Conservation (phyloP, 2,888 invertebrate genomes). For the Euplagia quadripunctaria region DNA sequence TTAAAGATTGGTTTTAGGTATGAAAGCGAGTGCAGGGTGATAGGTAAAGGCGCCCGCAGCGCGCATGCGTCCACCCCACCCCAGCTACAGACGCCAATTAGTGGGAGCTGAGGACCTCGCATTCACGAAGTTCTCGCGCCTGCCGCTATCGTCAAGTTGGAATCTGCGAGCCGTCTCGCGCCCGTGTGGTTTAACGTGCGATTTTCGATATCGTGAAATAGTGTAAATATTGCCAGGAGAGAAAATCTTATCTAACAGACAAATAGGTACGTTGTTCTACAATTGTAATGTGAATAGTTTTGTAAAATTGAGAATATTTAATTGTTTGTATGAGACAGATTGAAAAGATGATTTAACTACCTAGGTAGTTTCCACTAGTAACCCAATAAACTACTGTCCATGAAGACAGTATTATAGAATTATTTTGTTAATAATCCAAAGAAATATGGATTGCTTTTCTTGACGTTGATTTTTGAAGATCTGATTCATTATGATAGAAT, state of each 20-base stretch:
- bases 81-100: constrained; percentile 33
- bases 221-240: not conserved
- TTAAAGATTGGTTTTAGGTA: constrained; percentile 26
- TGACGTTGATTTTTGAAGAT: not conserved
- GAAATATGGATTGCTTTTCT: not conserved
- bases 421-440: not conserved
- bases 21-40: constrained; percentile 23
- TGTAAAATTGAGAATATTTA: too few species aligned
- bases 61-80: constrained; percentile 26
- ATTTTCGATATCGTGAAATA: not conserved
- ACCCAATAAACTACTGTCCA: not conserved
- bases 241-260: too few species aligned
- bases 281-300: not conserved
- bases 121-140: constrained; percentile 22
- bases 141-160: constrained; percentile 5
- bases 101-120: constrained; percentile 26
- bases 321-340: not conserved
- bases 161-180: constrained; percentile 13
- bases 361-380: not conserved
- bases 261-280: not conserved
- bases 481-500: not conserved
- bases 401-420: not conserved
- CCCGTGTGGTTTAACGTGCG: constrained; percentile 7
- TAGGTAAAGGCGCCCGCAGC: constrained; percentile 7
- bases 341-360: not conserved